phyloP scores from a whole-genome alignment of 2,888 invertebrate genomes.

The Ophion costatus region DNA sequence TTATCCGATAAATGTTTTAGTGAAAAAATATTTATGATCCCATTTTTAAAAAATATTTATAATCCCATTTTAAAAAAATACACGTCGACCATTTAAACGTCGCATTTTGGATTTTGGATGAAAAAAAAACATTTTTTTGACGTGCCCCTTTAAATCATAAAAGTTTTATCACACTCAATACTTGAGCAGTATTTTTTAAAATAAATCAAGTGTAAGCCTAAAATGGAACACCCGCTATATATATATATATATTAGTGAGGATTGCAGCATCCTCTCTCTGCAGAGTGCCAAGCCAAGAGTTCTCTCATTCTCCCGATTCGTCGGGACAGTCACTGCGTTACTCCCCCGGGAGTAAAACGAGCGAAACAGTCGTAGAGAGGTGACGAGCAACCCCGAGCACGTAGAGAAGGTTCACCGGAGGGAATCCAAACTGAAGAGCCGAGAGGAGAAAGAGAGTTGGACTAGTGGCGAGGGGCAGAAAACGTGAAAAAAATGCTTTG shows the following conservation, averaged over 20 bases:
- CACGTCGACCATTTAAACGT: no score
- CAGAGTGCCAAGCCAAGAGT: slow-evolving; percentile 41
- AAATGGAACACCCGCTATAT: no score
- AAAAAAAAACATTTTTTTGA: no score
- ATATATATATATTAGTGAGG: slow-evolving; percentile 11
- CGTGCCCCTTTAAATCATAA: no score
- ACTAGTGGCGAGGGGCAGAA: neutral
- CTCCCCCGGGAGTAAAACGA: slow-evolving; percentile 58
- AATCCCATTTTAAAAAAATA: no score
- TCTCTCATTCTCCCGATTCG: slow-evolving; percentile 34
- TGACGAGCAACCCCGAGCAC: slow-evolving; percentile 53
- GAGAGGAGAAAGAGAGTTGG: slow-evolving; percentile 25
- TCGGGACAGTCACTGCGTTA: slow-evolving; percentile 30
- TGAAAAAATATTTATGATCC: no score
- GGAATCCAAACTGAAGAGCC: slow-evolving; percentile 42
- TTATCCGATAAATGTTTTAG: no score
- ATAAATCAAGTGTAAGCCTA: no score
- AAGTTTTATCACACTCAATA: no score
- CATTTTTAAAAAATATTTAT: no score
- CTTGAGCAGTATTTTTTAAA: no score
- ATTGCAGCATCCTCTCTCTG: slow-evolving; percentile 27
- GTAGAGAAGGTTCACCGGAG: slow-evolving; percentile 54
- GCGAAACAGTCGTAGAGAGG: slow-evolving; percentile 46
- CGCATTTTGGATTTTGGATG: no score
- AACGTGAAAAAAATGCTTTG: neutral